Conservation (phyloP, 2,113 vertebrate species). For the Chloropsis hardwickii region DNA sequence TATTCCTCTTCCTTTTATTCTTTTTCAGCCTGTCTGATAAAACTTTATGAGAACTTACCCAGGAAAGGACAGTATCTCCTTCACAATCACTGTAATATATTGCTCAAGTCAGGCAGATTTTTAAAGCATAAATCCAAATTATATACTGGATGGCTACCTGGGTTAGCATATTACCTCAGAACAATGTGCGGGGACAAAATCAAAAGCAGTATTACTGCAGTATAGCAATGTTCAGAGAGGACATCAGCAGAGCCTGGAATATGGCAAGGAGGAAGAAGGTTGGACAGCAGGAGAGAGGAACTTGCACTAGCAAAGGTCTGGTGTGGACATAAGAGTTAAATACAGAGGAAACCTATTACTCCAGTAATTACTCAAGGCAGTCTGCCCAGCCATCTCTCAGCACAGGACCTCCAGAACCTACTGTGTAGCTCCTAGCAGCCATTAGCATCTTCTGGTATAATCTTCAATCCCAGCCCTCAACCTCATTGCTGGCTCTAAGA, state of each 20-base stretch:
- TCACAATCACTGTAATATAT: background rate
- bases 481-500: background rate
- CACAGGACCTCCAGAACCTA: background rate
- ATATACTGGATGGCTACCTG: background rate
- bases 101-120: background rate
- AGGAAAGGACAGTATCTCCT: slow-evolving; percentile 33
- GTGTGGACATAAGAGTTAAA: background rate
- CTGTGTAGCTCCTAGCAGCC: background rate
- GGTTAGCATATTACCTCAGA: background rate
- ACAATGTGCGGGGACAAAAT: background rate
- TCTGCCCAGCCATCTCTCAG: background rate
- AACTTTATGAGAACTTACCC: slow-evolving; percentile 19
- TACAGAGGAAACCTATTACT: background rate
- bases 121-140: background rate
- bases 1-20: slow-evolving; percentile 36
- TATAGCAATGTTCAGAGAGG: background rate
- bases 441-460: background rate
- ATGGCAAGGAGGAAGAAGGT: background rate
- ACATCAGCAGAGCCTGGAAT: background rate
- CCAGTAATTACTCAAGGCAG: background rate
- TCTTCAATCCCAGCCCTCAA: background rate
- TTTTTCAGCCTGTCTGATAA: slow-evolving; percentile 43
- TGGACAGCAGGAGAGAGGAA: background rate
- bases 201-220: background rate
- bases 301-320: background rate